Conservation (phyloP, 2,113 vertebrate species). For the Chaetorhynchus papuensis region DNA sequence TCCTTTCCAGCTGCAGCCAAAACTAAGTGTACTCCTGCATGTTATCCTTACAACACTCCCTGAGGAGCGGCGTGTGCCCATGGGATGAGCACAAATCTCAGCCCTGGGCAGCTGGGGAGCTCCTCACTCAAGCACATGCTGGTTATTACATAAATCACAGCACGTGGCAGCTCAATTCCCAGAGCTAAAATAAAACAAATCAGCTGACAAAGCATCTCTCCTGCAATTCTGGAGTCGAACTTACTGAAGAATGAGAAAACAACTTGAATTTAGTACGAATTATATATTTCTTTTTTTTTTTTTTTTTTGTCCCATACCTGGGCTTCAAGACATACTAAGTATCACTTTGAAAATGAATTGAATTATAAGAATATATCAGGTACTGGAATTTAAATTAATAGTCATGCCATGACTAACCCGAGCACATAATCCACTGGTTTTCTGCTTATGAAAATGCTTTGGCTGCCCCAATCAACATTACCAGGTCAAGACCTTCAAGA, state of each 20-base stretch:
- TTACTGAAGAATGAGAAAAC: neutral
- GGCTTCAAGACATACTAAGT: neutral
- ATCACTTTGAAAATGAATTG: neutral
- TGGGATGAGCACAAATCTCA: neutral
- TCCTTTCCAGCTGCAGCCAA: neutral
- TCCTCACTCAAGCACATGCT: neutral
- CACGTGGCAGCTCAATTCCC: neutral
- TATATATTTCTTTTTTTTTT: neutral
- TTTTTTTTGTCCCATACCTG: neutral
- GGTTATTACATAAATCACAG: neutral
- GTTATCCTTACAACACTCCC: neutral
- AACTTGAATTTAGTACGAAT: neutral
- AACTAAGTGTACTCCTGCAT: neutral
- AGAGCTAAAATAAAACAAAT: neutral
- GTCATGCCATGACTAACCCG: neutral
- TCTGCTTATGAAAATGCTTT: neutral
- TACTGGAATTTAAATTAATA: neutral
- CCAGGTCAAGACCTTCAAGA: neutral
- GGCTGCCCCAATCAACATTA: neutral
- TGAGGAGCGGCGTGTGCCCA: neutral
- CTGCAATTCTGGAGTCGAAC: neutral
- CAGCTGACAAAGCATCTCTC: neutral
- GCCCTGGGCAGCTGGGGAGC: neutral
- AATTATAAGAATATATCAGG: neutral
- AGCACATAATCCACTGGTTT: fast-evolving